phyloP scores from a whole-genome alignment of 2,797 vertebrate genomes.

The Ambastaia sidthimunki region DNA sequence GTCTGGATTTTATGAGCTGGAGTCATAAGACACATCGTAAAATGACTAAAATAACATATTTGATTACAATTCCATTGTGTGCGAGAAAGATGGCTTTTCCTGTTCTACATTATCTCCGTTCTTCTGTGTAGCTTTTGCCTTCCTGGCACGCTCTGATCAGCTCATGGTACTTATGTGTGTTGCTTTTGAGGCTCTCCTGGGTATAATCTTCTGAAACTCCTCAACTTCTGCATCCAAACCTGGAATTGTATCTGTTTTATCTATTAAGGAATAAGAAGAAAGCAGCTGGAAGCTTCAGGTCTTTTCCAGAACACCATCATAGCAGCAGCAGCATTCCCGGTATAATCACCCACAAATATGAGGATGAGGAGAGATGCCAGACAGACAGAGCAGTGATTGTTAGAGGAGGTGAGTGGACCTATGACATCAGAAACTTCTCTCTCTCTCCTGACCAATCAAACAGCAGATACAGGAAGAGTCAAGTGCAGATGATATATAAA shows the following conservation, averaged over 20 bases:
- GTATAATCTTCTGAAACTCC: slow-evolving; percentile 1
- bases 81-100: slow-evolving; percentile 6
- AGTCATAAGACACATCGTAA: slow-evolving; percentile 49
- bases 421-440: slow-evolving; percentile 54
- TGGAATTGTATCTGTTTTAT: slow-evolving; percentile 34
- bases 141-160: not conserved
- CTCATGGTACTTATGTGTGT: slow-evolving; percentile 8
- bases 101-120: not conserved
- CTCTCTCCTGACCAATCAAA: slow-evolving; percentile 49
- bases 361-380: slow-evolving; percentile 17
- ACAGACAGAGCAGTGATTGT: slow-evolving; percentile 50
- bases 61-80: slow-evolving; percentile 42
- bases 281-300: slow-evolving; percentile 56
- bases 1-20: slow-evolving; percentile 39
- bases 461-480: slow-evolving; percentile 19
- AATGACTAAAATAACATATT: slow-evolving; percentile 52
- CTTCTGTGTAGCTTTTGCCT: not conserved
- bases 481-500: slow-evolving; percentile 33
- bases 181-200: not conserved
- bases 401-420: slow-evolving; percentile 58
- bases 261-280: slow-evolving; percentile 10
- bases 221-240: slow-evolving; percentile 3
- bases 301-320: slow-evolving; percentile 67
- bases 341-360: slow-evolving; percentile 50
- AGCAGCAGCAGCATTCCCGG: slow-evolving; percentile 71